A percentile compares a stretch with the other conserved stretches of the same genome.
Evolutionary conservation across 2,888 invertebrate genomes (phyloP).

Genomic region (Ecliptopera silaceata): DNA sequence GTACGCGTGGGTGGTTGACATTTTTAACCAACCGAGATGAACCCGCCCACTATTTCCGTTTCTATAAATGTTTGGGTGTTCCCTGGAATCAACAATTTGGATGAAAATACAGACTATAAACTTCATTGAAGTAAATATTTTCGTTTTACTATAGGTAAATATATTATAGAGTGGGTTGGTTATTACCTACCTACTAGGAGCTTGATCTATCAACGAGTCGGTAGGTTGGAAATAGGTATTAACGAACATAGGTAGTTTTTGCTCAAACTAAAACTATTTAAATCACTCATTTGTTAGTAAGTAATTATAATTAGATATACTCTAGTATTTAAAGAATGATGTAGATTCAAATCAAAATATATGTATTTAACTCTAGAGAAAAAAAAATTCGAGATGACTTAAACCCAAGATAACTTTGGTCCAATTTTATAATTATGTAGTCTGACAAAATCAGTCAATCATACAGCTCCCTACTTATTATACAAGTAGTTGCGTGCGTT

Average conservation of each 20-base stretch:
- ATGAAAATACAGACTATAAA: conserved; percentile 1
- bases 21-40: conserved; percentile 61
- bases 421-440: conserved; percentile 8
- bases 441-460: conserved; percentile 27
- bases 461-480: conserved; percentile 29
- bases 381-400: background rate
- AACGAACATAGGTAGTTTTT: no score
- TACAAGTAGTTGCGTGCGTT: conserved; percentile 46
- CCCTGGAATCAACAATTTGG: conserved; percentile 11
- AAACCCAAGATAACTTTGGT: background rate
- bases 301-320: no score
- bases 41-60: conserved; percentile 56
- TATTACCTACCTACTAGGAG: no score
- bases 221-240: no score
- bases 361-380: no score
- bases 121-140: conserved; percentile 4
- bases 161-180: no score
- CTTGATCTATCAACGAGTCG: no score
- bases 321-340: no score
- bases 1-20: conserved; percentile 65
- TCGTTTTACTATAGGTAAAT: no score
- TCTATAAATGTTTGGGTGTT: conserved; percentile 28
- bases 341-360: no score
- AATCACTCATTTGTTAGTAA: no score
- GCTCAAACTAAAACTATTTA: no score